These are phyloP conservation scores for Drosophila fungiperda DNA, from an alignment of 2,888 invertebrate genomes.

Conservation along the genomic window DNA sequence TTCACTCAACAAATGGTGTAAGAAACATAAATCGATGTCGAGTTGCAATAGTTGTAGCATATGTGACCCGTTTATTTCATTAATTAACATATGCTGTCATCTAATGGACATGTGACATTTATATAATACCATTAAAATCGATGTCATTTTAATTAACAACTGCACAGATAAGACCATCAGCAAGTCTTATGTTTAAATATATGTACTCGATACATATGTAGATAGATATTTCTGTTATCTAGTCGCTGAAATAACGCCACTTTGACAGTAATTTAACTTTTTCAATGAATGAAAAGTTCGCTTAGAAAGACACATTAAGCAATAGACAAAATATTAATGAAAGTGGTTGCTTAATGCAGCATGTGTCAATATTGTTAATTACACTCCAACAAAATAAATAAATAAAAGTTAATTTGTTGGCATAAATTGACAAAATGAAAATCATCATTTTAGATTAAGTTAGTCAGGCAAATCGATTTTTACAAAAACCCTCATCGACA, in stretches of 20 bases:
- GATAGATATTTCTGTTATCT: neutral
- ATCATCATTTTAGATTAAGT: neutral
- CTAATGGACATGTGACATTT: constrained; percentile 31
- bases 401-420: neutral
- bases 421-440: neutral
- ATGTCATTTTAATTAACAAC: constrained; percentile 54
- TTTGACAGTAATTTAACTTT: neutral
- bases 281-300: constrained; percentile 28
- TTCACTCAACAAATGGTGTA: neutral
- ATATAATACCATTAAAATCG: constrained; percentile 45
- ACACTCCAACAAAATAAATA: neutral
- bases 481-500: neutral
- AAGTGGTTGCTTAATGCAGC: constrained; percentile 3
- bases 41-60: constrained; percentile 14
- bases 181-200: neutral
- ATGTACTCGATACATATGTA: neutral
- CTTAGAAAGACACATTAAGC: neutral
- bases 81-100: constrained; percentile 59
- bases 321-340: constrained; percentile 24
- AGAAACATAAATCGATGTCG: neutral
- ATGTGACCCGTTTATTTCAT: constrained; percentile 17
- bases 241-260: constrained; percentile 11
- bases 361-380: neutral
- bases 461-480: neutral
- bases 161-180: constrained; percentile 32